Percentiles rank a stretch among this genome's conserved stretches.
phyloP scores from a whole-genome alignment of 2,113 vertebrate genomes.

The Axis porcinus region DNA sequence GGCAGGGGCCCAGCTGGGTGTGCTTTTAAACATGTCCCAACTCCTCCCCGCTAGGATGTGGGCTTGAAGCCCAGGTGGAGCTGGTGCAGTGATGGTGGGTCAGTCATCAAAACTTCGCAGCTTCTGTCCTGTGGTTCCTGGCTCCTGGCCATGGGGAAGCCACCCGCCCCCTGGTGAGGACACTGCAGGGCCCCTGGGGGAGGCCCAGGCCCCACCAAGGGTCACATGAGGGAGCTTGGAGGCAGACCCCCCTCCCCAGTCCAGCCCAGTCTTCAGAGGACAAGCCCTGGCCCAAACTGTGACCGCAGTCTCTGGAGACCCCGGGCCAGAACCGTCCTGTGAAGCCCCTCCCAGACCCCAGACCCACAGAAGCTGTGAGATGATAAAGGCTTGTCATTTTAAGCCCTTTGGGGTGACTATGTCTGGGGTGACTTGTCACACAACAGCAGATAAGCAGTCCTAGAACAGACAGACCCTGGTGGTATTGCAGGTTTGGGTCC shows the following conservation, averaged over 20 bases:
- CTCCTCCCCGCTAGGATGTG: background rate
- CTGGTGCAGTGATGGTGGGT: background rate
- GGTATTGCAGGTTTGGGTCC: background rate
- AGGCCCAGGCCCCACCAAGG: background rate
- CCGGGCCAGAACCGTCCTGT: rapidly evolving
- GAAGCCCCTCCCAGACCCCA: background rate
- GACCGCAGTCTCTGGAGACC: background rate
- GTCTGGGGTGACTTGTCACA: background rate
- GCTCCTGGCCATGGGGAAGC: background rate
- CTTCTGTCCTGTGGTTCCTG: background rate
- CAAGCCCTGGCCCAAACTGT: background rate
- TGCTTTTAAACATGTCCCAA: background rate
- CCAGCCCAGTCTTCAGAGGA: background rate
- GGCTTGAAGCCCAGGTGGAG: background rate
- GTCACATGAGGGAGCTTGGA: background rate
- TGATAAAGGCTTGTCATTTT: background rate
- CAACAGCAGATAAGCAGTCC: background rate
- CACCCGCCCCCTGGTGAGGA: background rate
- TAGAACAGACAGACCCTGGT: background rate
- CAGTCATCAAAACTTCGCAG: background rate
- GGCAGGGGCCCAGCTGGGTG: background rate
- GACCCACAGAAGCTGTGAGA: rapidly evolving
- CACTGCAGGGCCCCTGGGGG: too few species aligned
- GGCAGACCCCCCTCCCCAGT: background rate
- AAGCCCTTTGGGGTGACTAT: background rate